A percentile compares a stretch with the other conserved stretches of the same genome.
These are phyloP conservation scores for Brachypteracias leptosomus DNA, from an alignment of 2,113 vertebrate species.

Conservation along the genomic window DNA sequence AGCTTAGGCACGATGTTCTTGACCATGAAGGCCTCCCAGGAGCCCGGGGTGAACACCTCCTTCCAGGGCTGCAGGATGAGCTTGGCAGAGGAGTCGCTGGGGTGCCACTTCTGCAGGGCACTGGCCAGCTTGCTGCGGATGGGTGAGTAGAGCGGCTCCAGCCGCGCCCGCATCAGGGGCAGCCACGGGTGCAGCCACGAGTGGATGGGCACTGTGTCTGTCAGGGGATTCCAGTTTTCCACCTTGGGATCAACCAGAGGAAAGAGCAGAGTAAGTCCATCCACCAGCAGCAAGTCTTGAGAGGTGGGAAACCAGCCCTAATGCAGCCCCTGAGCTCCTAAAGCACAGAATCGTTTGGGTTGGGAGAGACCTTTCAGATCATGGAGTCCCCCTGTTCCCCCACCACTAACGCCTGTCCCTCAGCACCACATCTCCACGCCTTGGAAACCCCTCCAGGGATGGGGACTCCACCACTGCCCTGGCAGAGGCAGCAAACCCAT, in stretches of 20 bases:
- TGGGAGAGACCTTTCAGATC: too few relatives aligned
- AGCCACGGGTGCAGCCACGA: constrained; percentile 98
- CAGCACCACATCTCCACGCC: background rate
- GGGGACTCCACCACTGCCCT: background rate
- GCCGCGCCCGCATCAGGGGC: constrained; percentile 87
- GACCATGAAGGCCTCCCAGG: constrained; percentile 98
- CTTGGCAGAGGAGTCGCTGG: constrained; percentile 92
- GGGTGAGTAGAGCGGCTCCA: constrained; percentile 92
- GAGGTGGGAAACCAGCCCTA: background rate
- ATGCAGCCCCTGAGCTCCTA: accelerated
- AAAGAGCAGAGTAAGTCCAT: background rate
- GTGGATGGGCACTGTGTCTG: constrained; percentile 96
- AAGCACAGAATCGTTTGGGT: too few relatives aligned
- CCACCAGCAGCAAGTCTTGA: background rate
- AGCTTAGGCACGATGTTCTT: constrained; percentile 98
- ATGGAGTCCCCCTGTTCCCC: too few relatives aligned
- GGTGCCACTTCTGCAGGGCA: constrained; percentile 96
- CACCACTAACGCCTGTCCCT: background rate
- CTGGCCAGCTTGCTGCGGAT: constrained; percentile 93
- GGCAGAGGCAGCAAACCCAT: accelerated
- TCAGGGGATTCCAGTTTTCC: constrained; percentile 95
- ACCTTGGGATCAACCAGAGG: constrained; percentile 72
- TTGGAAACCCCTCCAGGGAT: background rate
- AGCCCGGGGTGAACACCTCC: constrained; percentile 93
- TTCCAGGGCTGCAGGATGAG: constrained; percentile 98